Percentiles rank a stretch among this genome's conserved stretches.
Evolutionary conservation across 2,888 invertebrate species (phyloP).

Genomic region (Heterodera filipjevi): DNA sequence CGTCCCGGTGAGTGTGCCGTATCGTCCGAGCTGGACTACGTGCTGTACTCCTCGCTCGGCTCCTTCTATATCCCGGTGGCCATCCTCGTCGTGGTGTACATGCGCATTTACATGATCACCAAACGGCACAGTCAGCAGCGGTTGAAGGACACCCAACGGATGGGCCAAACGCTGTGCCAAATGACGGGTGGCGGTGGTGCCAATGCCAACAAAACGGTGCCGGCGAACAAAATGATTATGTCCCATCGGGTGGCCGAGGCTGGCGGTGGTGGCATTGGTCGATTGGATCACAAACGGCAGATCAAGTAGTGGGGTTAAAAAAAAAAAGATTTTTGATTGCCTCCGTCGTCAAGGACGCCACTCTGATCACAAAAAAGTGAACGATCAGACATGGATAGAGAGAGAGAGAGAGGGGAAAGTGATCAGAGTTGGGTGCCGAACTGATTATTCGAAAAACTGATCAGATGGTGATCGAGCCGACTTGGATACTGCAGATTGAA

Average conservation of each 20-base stretch:
- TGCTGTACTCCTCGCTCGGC: conserved; percentile 93
- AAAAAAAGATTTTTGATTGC: no score
- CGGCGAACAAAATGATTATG: conserved; percentile 22
- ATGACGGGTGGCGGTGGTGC: conserved; percentile 39
- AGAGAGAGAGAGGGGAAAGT: no score
- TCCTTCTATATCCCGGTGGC: conserved; percentile 99
- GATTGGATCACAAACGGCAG: background rate
- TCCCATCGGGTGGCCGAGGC: conserved; percentile 10
- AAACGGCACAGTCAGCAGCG: conserved; percentile 60
- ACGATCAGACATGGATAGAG: no score
- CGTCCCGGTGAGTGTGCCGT: conserved; percentile 34
- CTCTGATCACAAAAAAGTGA: no score
- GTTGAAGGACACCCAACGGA: conserved; percentile 60
- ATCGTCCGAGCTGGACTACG: conserved; percentile 70
- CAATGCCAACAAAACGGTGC: conserved; percentile 40
- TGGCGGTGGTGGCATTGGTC: background rate
- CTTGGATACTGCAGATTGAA: no score
- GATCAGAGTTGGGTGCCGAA: no score
- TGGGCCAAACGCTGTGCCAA: conserved; percentile 58
- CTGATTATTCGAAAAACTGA: no score
- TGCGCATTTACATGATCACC: conserved; percentile 63
- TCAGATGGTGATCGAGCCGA: no score
- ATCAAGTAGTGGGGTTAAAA: background rate
- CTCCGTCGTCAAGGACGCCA: no score
- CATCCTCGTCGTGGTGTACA: conserved; percentile 63